Evolutionary conservation across 2,113 vertebrate species (phyloP), one percentile per base, ranked within the genome.

Genomic region (Halichoeres trimaculatus): DNA sequence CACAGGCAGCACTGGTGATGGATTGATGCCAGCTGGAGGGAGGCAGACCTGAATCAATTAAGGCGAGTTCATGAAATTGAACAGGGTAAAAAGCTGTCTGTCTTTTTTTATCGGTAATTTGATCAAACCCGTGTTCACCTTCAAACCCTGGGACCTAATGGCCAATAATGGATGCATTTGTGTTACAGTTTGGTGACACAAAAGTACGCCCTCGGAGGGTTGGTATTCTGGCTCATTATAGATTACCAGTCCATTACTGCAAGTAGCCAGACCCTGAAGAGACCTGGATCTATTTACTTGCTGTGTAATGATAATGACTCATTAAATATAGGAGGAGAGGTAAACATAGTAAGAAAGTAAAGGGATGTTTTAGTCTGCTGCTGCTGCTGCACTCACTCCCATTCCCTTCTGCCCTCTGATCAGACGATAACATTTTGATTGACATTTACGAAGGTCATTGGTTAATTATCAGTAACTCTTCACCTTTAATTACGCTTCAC

Each of bases 41-140:
- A 87, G 88, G 90, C 90, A 92, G 90, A 78, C 80, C 83, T 86
- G 86, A 91, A 93, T 92, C 90, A 90, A 93, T 91, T 88, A 89
- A 81, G 69, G 69, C 69, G 80, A 89, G 81, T 89, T 89, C 88
- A 91, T 91, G 90, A 91, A 91, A 91, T 76, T 85, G 87, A 88
- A 77, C 78, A 77, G 70, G 84, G 85, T 78, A 77, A 72, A 84
- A 89, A 81, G 41, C 58, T 30, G 53, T 58, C 47, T 60, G 19
- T 48, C 36, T 55, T 85, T 83, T 86, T 72, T 57, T 61, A 64
- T 7, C 7, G n/a, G 48, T 90, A 87, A 89, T 93, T 90, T 85
- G 65, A 91, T 89, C 80, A 81, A 89, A 88, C 57, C 66, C 58
- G 34, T 80, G 67, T 80, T 84, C 57, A 51, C 17, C 80, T 71